A percentile compares a stretch with the other conserved stretches of the same genome.
phyloP scores from a whole-genome alignment of 1,140 invertebrate genomes.

The Tachypleus tridentatus region DNA sequence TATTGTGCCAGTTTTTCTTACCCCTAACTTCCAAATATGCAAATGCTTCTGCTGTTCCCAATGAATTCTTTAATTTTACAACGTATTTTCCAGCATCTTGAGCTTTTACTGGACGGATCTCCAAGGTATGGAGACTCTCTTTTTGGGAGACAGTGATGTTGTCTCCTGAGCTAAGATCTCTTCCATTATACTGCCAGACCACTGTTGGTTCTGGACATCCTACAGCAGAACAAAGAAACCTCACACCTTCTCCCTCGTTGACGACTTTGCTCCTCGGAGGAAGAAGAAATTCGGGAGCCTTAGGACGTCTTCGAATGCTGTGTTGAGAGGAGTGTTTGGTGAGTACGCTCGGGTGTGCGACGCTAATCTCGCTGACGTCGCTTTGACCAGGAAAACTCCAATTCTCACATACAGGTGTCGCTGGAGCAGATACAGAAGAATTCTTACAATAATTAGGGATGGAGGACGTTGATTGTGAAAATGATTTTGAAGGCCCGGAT shows the following conservation, averaged over 20 bases:
- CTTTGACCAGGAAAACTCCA: too few species aligned
- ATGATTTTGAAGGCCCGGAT: too few species aligned
- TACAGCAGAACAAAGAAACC: slow-evolving; percentile 63
- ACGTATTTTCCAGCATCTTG: slow-evolving; percentile 8
- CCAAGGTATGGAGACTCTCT: neutral
- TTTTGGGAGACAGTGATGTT: neutral
- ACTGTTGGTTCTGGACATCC: slow-evolving; percentile 55
- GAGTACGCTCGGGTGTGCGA: too few species aligned
- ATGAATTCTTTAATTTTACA: slow-evolving; percentile 33
- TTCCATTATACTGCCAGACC: slow-evolving; percentile 4
- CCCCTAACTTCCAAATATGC: slow-evolving; percentile 8
- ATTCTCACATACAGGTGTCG: too few species aligned
- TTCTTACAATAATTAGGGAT: too few species aligned
- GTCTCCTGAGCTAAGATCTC: neutral
- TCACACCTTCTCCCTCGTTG: slow-evolving; percentile 63
- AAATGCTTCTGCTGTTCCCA: slow-evolving; percentile 64
- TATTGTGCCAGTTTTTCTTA: neutral
- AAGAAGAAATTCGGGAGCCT: slow-evolving; percentile 52
- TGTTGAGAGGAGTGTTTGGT: too few species aligned
- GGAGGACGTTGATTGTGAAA: too few species aligned
- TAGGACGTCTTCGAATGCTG: neutral
- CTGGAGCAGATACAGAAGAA: too few species aligned
- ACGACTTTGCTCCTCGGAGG: slow-evolving; percentile 71
- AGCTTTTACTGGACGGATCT: neutral
- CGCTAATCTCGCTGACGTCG: too few species aligned